Base-by-base conservation (phyloP, 2,797 vertebrate species). In the Myotis pilosus region DNA sequence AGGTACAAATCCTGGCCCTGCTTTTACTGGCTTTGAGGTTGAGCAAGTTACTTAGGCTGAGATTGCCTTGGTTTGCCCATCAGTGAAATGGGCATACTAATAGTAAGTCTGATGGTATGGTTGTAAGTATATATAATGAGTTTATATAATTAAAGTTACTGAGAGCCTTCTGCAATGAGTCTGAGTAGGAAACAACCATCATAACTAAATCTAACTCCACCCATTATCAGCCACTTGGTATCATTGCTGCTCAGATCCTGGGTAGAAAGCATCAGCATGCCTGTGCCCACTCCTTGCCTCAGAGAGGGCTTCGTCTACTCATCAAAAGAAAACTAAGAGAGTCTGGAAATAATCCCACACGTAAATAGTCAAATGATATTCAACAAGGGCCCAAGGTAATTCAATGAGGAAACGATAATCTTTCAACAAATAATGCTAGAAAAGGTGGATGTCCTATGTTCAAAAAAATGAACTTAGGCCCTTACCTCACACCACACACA, bases 301-400 rank as follows among this genome's bases (percentile, higher is more conserved):
- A 4, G 72, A 79, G n/a, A 79, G 4, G 25, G 64, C 13, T 64
- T 49, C 3, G 0, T 55, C 68, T 76, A 25, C 53, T 84, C 41
- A 38, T 79, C 82, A 36, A 66, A 94, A 91, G 60, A 51, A 94
- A 94, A 91, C 28, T 25, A 64, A 94, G 57, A 75, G 16, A 53
- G 19, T 78, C 44, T 94, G 55, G 11, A 69, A 74, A 87, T 62
- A 90, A 94, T 57, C 15, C 8, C 30, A 17, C 51, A 28, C 1
- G 10, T 51, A 92, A 57, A 80, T 47, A 44, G 25, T 72, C 64
- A 53, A 82, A 86, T 11, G 22, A 51, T 84, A 71, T 92, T 75
- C 66, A 87, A 57, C 60, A 81, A 85, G 17, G 16, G 28, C 4
- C 11, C 53, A n/a, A 69, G n/a, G 30, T 33, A 75, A 76, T 47